Evolutionary conservation across 1,140 invertebrate genomes (phyloP), one percentile per base, ranked within the genome.

Genomic region (Theocolax elegans): DNA sequence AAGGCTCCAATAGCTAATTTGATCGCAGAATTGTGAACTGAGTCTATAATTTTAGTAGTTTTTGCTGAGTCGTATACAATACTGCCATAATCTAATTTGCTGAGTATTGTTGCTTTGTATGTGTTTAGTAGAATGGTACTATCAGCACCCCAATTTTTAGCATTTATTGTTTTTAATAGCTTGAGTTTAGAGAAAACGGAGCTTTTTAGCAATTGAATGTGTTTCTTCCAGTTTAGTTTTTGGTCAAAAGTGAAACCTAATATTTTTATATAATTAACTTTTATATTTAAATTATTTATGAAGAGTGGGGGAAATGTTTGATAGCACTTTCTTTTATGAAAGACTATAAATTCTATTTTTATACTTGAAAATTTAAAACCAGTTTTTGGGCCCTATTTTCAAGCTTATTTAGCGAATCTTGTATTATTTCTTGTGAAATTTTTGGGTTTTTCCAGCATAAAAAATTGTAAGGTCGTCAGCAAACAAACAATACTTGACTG

Each of bases 361-460:
- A 53, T 56, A 25, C 1, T 27, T 38, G 74, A 75, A 23, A 72
- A 75, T 58, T 71, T 71, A n/a, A 71, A 71, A 27, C 71, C 71
- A 1, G 74, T 48, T 44, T 21, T 15, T n/a, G 35, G 19, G 66
- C 38, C 59, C 59, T 65, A 40, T 63, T 3, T 40, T 65, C 13
- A 1, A 72, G 38, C 13, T 40, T 27, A 27, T 69, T 40, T 13
- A 65, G 23, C 13, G 59, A 48, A 15, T 46, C 21, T 60, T 69
- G 46, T n/a, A 62, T 38, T 35, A 35, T 44, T 49, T 70, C n/a
- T 67, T 70, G 25, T 40, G 49, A 58, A 9, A 27, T 58, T 17
- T 62, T 3, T 15, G 60, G 19, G 44, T 67, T 44, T 64, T 58
- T 9, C 63, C 65, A 42, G 31, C n/a, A 21, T 38, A 65, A 17